A percentile compares a stretch with the other conserved stretches of the same genome.
Conservation (phyloP, 2,113 vertebrate genomes). For the Paedocypris sp. region DNA sequence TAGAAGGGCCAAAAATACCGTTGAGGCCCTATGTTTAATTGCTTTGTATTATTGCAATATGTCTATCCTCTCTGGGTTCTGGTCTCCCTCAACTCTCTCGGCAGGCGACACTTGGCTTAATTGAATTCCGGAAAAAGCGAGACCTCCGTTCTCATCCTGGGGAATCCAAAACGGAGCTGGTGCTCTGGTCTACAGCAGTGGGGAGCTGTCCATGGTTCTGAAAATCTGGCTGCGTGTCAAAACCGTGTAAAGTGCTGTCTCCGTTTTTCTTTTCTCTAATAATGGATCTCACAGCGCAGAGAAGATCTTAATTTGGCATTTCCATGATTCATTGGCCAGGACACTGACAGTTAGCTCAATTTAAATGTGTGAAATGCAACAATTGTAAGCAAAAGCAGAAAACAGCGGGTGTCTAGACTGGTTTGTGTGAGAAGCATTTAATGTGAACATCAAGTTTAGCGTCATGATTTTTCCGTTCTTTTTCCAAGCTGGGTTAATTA, state of each 20-base stretch:
- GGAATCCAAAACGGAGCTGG: slow-evolving; percentile 45
- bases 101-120: slow-evolving; percentile 37
- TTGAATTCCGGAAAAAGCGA: slow-evolving; percentile 44
- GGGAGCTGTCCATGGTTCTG: slow-evolving; percentile 60
- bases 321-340: neutral
- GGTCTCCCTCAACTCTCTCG: slow-evolving; percentile 26
- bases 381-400: slow-evolving; percentile 10
- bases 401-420: neutral
- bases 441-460: neutral
- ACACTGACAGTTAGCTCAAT: slow-evolving; percentile 1
- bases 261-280: slow-evolving; percentile 15
- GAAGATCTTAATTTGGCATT: slow-evolving; percentile 9
- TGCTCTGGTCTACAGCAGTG: slow-evolving; percentile 29
- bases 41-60: slow-evolving; percentile 35
- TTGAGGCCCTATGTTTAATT: slow-evolving; percentile 51
- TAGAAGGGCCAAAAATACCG: slow-evolving; percentile 48
- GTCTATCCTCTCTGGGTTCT: slow-evolving; percentile 31
- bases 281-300: neutral
- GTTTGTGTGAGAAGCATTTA: slow-evolving; percentile 20
- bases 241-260: slow-evolving; percentile 34
- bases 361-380: neutral
- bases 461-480: neutral
- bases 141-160: slow-evolving; percentile 3
- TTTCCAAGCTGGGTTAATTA: slow-evolving; percentile 29
- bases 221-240: slow-evolving; percentile 47